These are phyloP conservation scores for Cheilosia pagana DNA, from an alignment of 2,888 invertebrate species.

Conservation along the genomic window DNA sequence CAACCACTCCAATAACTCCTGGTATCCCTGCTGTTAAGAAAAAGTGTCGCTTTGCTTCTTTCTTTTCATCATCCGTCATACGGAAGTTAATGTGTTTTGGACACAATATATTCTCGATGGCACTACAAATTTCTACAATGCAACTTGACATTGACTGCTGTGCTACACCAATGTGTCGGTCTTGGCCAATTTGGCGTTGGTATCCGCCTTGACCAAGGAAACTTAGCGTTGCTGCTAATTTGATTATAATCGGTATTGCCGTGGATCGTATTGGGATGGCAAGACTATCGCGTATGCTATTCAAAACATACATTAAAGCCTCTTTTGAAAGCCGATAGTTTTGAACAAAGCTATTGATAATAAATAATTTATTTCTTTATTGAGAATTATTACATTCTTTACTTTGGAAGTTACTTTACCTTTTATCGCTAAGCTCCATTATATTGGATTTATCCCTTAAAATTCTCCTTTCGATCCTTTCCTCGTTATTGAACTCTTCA, in stretches of 20 bases:
- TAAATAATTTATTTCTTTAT: background rate
- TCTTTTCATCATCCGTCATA: background rate
- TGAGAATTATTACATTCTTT: background rate
- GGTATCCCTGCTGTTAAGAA: constrained; percentile 1
- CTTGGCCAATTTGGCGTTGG: background rate
- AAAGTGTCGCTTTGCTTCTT: background rate
- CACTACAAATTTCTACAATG: background rate
- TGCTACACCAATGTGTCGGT: background rate
- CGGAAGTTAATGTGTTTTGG: background rate
- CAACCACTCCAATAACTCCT: constrained; percentile 11
- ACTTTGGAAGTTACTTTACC: background rate
- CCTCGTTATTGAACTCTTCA: background rate
- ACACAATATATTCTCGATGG: background rate
- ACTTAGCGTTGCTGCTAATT: background rate
- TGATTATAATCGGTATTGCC: background rate
- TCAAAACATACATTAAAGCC: background rate
- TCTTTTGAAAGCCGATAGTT: background rate
- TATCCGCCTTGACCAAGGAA: background rate
- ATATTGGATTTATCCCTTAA: background rate
- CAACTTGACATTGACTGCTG: background rate
- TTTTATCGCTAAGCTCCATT: background rate
- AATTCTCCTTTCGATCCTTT: background rate
- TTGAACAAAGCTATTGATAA: background rate
- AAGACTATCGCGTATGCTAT: background rate
- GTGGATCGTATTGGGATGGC: background rate